These are phyloP conservation scores for Drepanosiphum platanoidis DNA, from an alignment of 2,888 invertebrate species.

Conservation along the genomic window DNA sequence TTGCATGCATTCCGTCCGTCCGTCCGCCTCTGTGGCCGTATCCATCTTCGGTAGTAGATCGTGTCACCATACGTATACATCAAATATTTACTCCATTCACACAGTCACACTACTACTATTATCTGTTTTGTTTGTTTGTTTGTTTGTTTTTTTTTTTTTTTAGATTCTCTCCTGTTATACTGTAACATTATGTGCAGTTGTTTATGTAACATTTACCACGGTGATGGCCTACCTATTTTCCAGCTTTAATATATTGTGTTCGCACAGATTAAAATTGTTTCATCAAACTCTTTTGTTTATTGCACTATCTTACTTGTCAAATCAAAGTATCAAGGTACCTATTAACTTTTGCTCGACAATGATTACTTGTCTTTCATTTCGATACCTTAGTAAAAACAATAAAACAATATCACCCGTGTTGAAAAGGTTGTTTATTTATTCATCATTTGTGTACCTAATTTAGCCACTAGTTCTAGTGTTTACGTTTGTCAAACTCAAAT, in stretches of 20 bases:
- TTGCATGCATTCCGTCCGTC: too few relatives aligned
- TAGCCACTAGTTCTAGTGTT: not conserved
- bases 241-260: not conserved
- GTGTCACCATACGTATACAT: too few relatives aligned
- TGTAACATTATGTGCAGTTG: not conserved
- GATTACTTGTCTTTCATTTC: not conserved
- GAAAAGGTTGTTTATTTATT: not conserved
- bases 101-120: too few relatives aligned
- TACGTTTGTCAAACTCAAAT: not conserved
- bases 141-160: slow-evolving; percentile 1
- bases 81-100: too few relatives aligned
- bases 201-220: not conserved
- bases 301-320: not conserved
- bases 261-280: not conserved
- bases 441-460: not conserved
- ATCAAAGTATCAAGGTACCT: not conserved
- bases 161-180: not conserved
- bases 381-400: not conserved
- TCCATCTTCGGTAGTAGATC: too few relatives aligned
- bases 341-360: not conserved
- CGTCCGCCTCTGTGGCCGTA: too few relatives aligned
- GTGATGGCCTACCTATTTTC: not conserved
- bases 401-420: not conserved
- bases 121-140: too few relatives aligned
- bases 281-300: not conserved